A percentile compares a stretch with the other conserved stretches of the same genome.
Evolutionary conservation across 2,888 invertebrate genomes (phyloP).

Genomic region (Drosophila borealis): DNA sequence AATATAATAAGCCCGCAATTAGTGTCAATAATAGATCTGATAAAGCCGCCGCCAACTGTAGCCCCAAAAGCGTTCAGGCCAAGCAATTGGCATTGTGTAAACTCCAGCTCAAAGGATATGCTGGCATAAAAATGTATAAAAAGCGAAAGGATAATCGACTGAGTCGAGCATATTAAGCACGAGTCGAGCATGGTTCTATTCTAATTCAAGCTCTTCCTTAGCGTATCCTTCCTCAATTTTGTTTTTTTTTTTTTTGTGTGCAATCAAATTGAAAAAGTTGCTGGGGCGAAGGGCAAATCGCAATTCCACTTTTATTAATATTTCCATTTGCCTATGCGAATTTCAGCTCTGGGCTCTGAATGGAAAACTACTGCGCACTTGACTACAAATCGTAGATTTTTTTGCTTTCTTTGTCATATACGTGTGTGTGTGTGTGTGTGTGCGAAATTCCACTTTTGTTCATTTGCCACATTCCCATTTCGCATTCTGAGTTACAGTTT

Average conservation of each 20-base stretch:
- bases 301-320: conserved; percentile 76
- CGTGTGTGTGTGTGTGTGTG: conserved; percentile 3
- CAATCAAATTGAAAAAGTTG: conserved; percentile 62
- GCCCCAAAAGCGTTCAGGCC: conserved; percentile 26
- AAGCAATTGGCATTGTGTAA: conserved; percentile 42
- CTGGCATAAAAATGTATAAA: conserved; percentile 3
- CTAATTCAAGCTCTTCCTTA: conserved; percentile 8
- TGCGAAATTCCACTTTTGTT: conserved; percentile 43
- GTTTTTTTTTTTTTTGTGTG: conserved; percentile 23
- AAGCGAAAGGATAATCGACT: conserved; percentile 31
- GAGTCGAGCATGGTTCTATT: conserved; percentile 25
- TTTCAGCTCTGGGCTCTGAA: conserved; percentile 35
- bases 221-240: neutral
- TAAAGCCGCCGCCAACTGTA: conserved; percentile 35
- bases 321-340: conserved; percentile 74
- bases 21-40: conserved; percentile 68
- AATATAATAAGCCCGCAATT: conserved; percentile 74
- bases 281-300: conserved; percentile 65
- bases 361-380: conserved; percentile 65
- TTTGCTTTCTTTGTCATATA: conserved; percentile 18
- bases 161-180: conserved; percentile 3
- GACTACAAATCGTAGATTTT: conserved; percentile 20
- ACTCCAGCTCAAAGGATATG: conserved; percentile 37
- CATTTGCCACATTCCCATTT: conserved; percentile 47
- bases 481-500: conserved; percentile 61